phyloP scores from a whole-genome alignment of 2,888 invertebrate genomes.

The Drosophila peninsularis region DNA sequence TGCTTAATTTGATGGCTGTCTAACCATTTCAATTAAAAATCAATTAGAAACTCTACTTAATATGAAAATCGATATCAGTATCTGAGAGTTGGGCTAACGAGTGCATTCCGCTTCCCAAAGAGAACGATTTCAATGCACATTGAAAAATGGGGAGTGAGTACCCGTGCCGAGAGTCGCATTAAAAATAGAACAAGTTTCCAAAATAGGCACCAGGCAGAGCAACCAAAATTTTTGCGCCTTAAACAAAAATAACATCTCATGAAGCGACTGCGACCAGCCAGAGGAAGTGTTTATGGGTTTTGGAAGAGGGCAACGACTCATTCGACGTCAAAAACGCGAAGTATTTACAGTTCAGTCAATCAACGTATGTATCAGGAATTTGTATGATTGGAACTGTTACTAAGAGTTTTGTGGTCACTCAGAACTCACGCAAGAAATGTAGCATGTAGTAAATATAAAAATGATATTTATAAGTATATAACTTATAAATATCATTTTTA shows the following conservation, averaged over 20 bases:
- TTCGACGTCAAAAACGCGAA: slow-evolving; percentile 21
- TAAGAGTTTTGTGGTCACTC: not conserved
- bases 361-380: not conserved
- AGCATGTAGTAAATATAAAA: too few species aligned
- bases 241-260: slow-evolving; percentile 62
- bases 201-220: slow-evolving; percentile 45
- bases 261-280: slow-evolving; percentile 14
- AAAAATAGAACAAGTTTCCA: slow-evolving; percentile 50
- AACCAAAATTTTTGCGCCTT: slow-evolving; percentile 51
- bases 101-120: slow-evolving; percentile 18
- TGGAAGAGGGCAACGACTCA: slow-evolving; percentile 68
- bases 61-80: slow-evolving; percentile 46
- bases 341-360: slow-evolving; percentile 13
- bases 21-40: slow-evolving; percentile 58
- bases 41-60: slow-evolving; percentile 38
- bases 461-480: too few species aligned
- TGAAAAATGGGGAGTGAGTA: slow-evolving; percentile 15
- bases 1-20: slow-evolving; percentile 60
- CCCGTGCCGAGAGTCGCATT: slow-evolving; percentile 33
- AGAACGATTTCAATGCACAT: slow-evolving; percentile 16
- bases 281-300: slow-evolving; percentile 54
- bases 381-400: slow-evolving; percentile 8
- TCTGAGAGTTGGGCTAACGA: not conserved
- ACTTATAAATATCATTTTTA: not conserved
- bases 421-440: too few species aligned